These are phyloP conservation scores for Cephalopachus bancanus DNA, from an alignment of 2,797 vertebrate genomes.

Conservation along the genomic window DNA sequence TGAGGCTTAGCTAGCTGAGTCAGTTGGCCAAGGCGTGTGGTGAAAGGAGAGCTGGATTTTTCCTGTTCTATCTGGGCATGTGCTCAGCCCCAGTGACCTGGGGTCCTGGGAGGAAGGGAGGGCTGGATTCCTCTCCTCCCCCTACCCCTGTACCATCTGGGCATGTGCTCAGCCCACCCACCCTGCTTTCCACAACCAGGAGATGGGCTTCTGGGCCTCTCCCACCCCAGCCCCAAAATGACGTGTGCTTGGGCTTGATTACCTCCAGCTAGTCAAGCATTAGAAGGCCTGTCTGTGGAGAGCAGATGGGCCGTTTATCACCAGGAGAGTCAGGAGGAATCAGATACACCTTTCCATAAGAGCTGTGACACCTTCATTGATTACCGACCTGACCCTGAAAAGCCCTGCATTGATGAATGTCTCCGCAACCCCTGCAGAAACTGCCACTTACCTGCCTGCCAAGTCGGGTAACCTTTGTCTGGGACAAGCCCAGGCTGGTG, in stretches of 20 bases:
- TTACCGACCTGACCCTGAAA: slow-evolving; percentile 15
- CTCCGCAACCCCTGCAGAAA: slow-evolving; percentile 17
- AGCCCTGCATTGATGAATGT: slow-evolving; percentile 64
- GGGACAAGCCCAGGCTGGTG: slow-evolving; percentile 67
- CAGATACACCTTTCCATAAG: slow-evolving; percentile 72
- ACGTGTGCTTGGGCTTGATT: background rate
- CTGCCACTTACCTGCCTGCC: slow-evolving; percentile 22
- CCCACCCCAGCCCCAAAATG: background rate
- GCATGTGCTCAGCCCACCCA: too few relatives aligned
- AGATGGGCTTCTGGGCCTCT: background rate
- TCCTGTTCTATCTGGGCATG: background rate
- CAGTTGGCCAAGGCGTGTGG: background rate
- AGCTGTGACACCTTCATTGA: slow-evolving; percentile 76
- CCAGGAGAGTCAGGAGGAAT: slow-evolving; percentile 45
- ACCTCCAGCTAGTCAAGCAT: slow-evolving; percentile 11
- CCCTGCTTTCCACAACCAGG: background rate
- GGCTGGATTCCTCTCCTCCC: too few relatives aligned
- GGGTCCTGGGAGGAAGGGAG: too few relatives aligned
- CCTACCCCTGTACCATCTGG: too few relatives aligned
- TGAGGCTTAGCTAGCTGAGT: background rate
- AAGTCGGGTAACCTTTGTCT: slow-evolving; percentile 75
- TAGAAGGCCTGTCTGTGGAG: background rate
- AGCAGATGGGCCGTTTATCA: slow-evolving; percentile 63
- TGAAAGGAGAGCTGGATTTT: background rate
- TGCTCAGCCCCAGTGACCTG: too few relatives aligned